Base-by-base conservation (phyloP, 1,140 invertebrate genomes). In the Papilio xuthus region DNA sequence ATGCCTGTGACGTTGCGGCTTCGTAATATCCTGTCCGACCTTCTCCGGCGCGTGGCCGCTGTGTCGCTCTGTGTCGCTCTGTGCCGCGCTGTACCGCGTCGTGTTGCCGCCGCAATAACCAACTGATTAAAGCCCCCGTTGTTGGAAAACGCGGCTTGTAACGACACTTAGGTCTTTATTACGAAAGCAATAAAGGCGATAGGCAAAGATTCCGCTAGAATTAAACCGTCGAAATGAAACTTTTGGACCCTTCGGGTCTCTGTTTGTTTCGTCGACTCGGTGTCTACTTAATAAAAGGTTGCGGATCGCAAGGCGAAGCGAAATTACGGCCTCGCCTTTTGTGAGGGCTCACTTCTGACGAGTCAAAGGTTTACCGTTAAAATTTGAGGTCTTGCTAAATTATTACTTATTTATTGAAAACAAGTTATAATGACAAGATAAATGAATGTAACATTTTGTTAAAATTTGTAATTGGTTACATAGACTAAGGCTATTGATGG, bases 11-110 rank as follows among this genome's bases (percentile, higher is more conserved):
- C 91, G 83, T 82, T 84, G 90, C 77, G 88, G 89, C 86, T 90
- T 88, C 82, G 90, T 89, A 93, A 93, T 93, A 92, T 93, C 91
- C 91, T 92, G 91, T 86, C 85, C 78, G 88, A 87, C 88, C 88
- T 85, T 84, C 86, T 86, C 83, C 83, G 83, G 82, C 84, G 83
- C 81, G 82, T 82, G 79, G 80, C 77, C 81, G 67, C 81, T n/a
- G 20, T n/a, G 71, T 75, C 23, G 60, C 20, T 26, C 60, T 26
- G 23, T 26, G 60, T 12, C 10, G 23, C 56, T 63, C 56, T 63
- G 56, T 63, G 56, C 13, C 9, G 47, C 77, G 37, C 60, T 69
- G 76, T 79, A 78, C 79, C 44, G 18, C 76, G 75, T 70, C 67
- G 81, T 82, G 78, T 75, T 77, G 32, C 63, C 67, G 23, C 44